Percentiles rank a stretch among this genome's conserved stretches.
Conservation (phyloP, 1,140 invertebrate genomes). For the Lepidurus apus region DNA sequence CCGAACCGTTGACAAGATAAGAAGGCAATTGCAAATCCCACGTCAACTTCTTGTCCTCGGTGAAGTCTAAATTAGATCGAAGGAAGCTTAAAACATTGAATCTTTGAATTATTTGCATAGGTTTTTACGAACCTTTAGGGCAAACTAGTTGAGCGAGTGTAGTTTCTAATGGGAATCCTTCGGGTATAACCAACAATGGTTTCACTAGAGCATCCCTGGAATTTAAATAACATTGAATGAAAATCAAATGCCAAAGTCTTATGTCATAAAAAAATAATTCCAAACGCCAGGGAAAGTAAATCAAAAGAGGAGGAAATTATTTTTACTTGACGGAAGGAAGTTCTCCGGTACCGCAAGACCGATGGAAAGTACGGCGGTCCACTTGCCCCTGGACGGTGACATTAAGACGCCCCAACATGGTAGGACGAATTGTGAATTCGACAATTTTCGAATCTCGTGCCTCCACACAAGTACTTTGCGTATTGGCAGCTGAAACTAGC, state of each 20-base stretch:
- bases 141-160: conserved; percentile 56
- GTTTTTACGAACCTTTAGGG: conserved; percentile 38
- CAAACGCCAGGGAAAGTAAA: neutral
- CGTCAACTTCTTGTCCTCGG: conserved; percentile 33
- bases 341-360: conserved; percentile 49
- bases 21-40: conserved; percentile 37
- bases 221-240: conserved; percentile 35
- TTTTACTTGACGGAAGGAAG: conserved; percentile 47
- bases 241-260: neutral
- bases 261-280: neutral
- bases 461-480: conserved; percentile 43
- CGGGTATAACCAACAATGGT: conserved; percentile 54
- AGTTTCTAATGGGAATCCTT: conserved; percentile 55
- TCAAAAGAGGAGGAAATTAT: neutral
- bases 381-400: conserved; percentile 53
- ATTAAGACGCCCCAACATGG: conserved; percentile 52
- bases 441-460: conserved; percentile 47
- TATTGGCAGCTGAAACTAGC: conserved; percentile 39
- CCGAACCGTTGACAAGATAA: conserved; percentile 52
- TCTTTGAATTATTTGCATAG: too few species aligned
- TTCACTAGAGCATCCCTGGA: conserved; percentile 56
- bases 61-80: conserved; percentile 29
- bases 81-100: neutral
- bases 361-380: conserved; percentile 47
- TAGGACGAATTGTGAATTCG: conserved; percentile 50